Evolutionary conservation across 2,888 invertebrate species (phyloP).

Genomic region (Sarcophaga caerulescens): DNA sequence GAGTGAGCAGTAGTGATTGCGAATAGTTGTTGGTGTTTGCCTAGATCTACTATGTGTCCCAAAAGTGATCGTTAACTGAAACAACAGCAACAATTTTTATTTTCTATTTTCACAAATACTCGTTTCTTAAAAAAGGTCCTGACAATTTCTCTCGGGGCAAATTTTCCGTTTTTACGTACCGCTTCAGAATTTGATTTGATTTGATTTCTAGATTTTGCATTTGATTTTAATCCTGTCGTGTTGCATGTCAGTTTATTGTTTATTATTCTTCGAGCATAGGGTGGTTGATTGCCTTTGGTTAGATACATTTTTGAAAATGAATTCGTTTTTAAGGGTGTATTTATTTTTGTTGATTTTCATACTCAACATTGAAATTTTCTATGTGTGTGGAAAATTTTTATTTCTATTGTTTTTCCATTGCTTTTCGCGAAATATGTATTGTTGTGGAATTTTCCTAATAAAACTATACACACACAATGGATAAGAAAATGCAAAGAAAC

Average conservation of each 20-base stretch:
- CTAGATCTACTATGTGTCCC: constrained; percentile 41
- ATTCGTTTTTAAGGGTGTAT: constrained; percentile 48
- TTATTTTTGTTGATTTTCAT: constrained; percentile 48
- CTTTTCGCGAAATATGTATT: constrained; percentile 68
- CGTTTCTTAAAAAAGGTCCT: not conserved
- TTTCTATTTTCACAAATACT: constrained; percentile 25
- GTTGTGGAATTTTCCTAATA: constrained; percentile 66
- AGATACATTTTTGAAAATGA: not conserved
- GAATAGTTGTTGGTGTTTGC: constrained; percentile 68
- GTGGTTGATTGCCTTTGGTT: constrained; percentile 45
- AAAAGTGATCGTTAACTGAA: constrained; percentile 69
- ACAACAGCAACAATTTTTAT: constrained; percentile 68
- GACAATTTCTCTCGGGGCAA: constrained; percentile 60
- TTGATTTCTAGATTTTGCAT: constrained; percentile 39
- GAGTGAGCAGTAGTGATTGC: constrained; percentile 36
- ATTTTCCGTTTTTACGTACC: constrained; percentile 22
- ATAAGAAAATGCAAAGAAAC: constrained; percentile 59
- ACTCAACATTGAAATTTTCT: constrained; percentile 27
- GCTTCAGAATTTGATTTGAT: constrained; percentile 12
- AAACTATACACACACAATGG: constrained; percentile 54
- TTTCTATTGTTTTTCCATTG: constrained; percentile 54
- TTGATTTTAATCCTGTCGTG: constrained; percentile 60
- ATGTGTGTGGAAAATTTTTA: constrained; percentile 49
- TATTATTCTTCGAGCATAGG: constrained; percentile 41
- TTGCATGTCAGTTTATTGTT: constrained; percentile 49